Conservation (phyloP, 2,888 invertebrate genomes). For the Melanostoma mellinum region DNA sequence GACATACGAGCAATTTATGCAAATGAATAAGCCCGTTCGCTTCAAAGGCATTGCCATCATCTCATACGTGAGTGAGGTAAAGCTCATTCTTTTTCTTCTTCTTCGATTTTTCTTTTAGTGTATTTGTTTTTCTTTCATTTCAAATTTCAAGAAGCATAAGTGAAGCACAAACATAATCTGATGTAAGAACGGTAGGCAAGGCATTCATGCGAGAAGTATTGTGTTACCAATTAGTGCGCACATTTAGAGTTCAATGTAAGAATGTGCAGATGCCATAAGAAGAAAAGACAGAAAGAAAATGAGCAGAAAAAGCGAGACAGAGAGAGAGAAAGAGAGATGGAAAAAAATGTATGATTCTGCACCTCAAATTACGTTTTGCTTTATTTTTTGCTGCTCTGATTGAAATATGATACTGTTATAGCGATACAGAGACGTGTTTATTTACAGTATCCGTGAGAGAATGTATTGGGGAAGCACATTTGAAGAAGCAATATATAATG, state of each 20-base stretch:
- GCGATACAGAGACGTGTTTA: slow-evolving; percentile 22
- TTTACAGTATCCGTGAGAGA: neutral
- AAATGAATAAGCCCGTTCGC: slow-evolving; percentile 43
- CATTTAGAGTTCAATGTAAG: slow-evolving; percentile 67
- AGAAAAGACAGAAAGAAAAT: neutral
- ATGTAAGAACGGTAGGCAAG: slow-evolving; percentile 66
- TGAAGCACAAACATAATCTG: slow-evolving; percentile 38
- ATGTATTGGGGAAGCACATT: neutral
- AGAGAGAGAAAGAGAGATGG: neutral
- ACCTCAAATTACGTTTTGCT: slow-evolving; percentile 55
- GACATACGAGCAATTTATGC: slow-evolving; percentile 66
- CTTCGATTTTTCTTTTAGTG: slow-evolving; percentile 5
- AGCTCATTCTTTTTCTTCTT: slow-evolving; percentile 20
- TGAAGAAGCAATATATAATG: slow-evolving; percentile 5
- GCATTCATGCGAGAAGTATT: slow-evolving; percentile 64
- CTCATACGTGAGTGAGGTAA: slow-evolving; percentile 10
- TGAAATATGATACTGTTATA: slow-evolving; percentile 55
- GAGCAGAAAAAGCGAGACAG: neutral
- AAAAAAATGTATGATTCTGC: slow-evolving; percentile 19
- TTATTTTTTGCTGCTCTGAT: slow-evolving; percentile 24
- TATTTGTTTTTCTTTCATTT: slow-evolving; percentile 14
- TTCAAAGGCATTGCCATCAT: slow-evolving; percentile 14
- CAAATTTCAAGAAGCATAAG: slow-evolving; percentile 38
- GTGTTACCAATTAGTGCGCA: slow-evolving; percentile 70
- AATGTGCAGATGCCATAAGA: slow-evolving; percentile 26